Conservation (phyloP, 1,140 invertebrate species). For the Drosophila repletoides region DNA sequence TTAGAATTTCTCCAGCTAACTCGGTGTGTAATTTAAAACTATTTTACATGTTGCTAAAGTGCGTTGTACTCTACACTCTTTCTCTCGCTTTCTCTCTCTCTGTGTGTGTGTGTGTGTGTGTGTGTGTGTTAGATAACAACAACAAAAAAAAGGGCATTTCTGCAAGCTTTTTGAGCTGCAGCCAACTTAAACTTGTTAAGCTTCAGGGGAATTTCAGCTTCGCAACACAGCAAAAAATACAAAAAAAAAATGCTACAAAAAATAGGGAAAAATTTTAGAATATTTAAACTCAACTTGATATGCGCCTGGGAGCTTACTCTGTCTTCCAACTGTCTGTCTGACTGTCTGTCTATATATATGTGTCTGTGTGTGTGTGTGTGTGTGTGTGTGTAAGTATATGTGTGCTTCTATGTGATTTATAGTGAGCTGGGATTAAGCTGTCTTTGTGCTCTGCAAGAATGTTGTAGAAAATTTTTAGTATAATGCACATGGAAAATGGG, state of each 20-base stretch:
- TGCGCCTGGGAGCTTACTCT: conserved; percentile 72
- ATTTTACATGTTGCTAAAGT: conserved; percentile 66
- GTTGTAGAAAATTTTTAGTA: conserved; percentile 64
- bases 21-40: conserved; percentile 77
- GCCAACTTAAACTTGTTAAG: conserved; percentile 80
- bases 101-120: conserved; percentile 14
- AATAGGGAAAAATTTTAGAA: conserved; percentile 55
- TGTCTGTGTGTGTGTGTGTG: conserved; percentile 6
- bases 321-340: conserved; percentile 47
- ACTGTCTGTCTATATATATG: conserved; percentile 7
- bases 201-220: conserved; percentile 73
- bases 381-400: conserved; percentile 13
- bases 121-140: conserved; percentile 42
- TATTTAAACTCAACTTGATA: conserved; percentile 79
- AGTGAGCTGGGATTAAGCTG: conserved; percentile 77
- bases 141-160: conserved; percentile 38
- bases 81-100: neutral
- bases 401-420: conserved; percentile 65
- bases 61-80: conserved; percentile 30
- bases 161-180: conserved; percentile 53
- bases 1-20: conserved; percentile 63
- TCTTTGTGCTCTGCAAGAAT: conserved; percentile 73
- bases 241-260: conserved; percentile 45
- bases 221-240: conserved; percentile 50
- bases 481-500: conserved; percentile 38